Evolutionary conservation across 2,797 vertebrate genomes (phyloP), one percentile per base, ranked within the genome.

Genomic region (Hippopotamyrus pictus): DNA sequence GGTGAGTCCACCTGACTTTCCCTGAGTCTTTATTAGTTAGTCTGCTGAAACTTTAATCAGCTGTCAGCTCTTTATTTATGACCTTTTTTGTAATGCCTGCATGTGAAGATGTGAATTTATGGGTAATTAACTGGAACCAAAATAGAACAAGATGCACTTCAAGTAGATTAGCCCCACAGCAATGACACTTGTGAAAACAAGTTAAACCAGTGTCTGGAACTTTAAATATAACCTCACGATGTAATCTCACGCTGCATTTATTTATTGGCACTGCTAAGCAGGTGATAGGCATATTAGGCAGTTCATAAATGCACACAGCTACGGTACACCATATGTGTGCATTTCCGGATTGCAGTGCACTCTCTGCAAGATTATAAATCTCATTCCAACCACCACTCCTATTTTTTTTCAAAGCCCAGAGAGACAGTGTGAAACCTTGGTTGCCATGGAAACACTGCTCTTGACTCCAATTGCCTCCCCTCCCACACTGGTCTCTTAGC

Each of bases 401-500:
- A 59, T 37, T 79, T 76, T 51, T 50, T 54, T 54, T 89, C 76
- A 57, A 89, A 89, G 8, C 84, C 89, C 9, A 54, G 83, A 41
- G 83, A 89, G 84, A 89, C 89, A 69, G 89, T 89, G 93, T 94
- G 93, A 94, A 94, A 93, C 93, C 92, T 62, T 46, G 59, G 92
- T 94, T 53, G 93, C 92, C 94, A 95, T 94, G 93, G 95, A 89
- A 96, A 96, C 95, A 92, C 93, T 89, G 86, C 91, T 94, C 94
- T 93, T 94, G 91, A 91, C 93, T 94, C 93, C 94, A 95, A 95
- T 94, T 91, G 93, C 94, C 93, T 95, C 91, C 41, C 92, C 94
- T 89, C 95, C 95, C 93, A 95, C 95, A 92, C 91, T 92, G 92
- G 94, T 94, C 93, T 93, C 94, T 93, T 94, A 59, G 95, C 95